phyloP scores from a whole-genome alignment of 2,113 vertebrate species.

The Chlamydotis undulata region DNA sequence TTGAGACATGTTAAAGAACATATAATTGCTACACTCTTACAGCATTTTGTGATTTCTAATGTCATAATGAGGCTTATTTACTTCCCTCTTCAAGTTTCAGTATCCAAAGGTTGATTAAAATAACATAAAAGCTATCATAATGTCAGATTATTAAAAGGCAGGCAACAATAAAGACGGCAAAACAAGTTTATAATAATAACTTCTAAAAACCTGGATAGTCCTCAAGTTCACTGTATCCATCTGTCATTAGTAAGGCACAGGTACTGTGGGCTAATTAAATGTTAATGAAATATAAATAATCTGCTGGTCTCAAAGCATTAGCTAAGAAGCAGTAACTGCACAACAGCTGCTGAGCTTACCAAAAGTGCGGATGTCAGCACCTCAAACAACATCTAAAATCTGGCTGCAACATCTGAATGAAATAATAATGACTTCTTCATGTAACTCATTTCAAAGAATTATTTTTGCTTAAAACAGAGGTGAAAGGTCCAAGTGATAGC shows the following conservation, averaged over 20 bases:
- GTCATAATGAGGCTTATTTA: background rate
- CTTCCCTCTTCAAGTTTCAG: background rate
- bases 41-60: background rate
- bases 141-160: background rate
- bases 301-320: slow-evolving; percentile 50
- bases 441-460: slow-evolving; percentile 20
- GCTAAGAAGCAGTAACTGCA: slow-evolving; percentile 51
- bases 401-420: slow-evolving; percentile 37
- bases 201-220: background rate
- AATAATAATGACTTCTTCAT: slow-evolving; percentile 45
- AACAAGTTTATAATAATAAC: background rate
- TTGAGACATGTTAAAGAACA: background rate
- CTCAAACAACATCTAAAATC: slow-evolving; percentile 35
- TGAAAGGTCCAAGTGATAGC: background rate
- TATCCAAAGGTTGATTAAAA: background rate
- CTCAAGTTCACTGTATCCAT: slow-evolving; percentile 49
- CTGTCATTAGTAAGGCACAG: slow-evolving; percentile 62
- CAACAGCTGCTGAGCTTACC: slow-evolving; percentile 65
- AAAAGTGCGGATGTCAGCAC: slow-evolving; percentile 65
- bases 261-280: slow-evolving; percentile 69
- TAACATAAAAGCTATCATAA: background rate
- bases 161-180: background rate
- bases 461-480: slow-evolving; percentile 12
- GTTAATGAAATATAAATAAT: slow-evolving; percentile 75
- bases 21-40: background rate